These are phyloP conservation scores for Musca vetustissima DNA, from an alignment of 1,140 invertebrate genomes.

Conservation along the genomic window DNA sequence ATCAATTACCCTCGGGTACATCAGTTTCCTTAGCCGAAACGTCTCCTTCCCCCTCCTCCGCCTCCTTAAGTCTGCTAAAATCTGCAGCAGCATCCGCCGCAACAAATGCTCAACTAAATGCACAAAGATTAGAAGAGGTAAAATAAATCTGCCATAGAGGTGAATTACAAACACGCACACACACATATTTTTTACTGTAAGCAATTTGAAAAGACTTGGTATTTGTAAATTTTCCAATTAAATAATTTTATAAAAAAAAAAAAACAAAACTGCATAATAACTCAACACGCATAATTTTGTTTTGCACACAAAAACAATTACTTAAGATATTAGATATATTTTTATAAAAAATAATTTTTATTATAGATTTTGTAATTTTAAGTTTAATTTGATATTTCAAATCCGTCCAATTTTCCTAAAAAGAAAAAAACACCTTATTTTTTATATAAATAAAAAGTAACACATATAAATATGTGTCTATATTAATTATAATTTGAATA, in stretches of 20 bases:
- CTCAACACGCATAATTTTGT: slow-evolving; percentile 3
- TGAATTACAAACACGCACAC: not conserved
- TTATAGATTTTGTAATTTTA: not conserved
- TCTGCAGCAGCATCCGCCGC: slow-evolving; percentile 37
- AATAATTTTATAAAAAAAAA: not conserved
- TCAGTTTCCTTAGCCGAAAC: slow-evolving; percentile 10
- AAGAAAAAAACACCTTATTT: no score
- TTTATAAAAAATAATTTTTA: not conserved
- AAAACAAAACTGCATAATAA: not conserved
- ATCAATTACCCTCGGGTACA: slow-evolving; percentile 26
- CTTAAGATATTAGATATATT: no score
- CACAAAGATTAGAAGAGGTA: slow-evolving; percentile 30
- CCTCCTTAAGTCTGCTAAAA: slow-evolving; percentile 1
- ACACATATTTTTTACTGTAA: not conserved
- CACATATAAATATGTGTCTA: no score
- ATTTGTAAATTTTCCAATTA: no score
- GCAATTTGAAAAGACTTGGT: slow-evolving; percentile 12
- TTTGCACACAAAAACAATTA: slow-evolving; percentile 3
- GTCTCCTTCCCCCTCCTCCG: no score
- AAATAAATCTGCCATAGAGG: not conserved
- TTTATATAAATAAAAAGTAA: no score
- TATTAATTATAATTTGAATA: no score
- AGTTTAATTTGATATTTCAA: not conserved
- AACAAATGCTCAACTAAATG: not conserved
- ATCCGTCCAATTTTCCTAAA: slow-evolving; percentile 17